These are phyloP conservation scores for Diabrotica undecimpunctata DNA, from an alignment of 1,140 invertebrate species.

Conservation along the genomic window DNA sequence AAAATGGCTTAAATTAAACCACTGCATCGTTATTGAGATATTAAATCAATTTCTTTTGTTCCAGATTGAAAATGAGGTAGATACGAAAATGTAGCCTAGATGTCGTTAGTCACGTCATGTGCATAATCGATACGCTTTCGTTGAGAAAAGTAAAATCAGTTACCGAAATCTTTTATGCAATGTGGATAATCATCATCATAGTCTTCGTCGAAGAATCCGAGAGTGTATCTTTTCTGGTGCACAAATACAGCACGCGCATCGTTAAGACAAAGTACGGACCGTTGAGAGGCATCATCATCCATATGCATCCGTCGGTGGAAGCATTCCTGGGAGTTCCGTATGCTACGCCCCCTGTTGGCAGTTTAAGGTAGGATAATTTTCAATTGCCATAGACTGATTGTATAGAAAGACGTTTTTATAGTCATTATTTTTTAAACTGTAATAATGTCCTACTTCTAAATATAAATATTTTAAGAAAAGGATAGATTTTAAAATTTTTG, in stretches of 20 bases:
- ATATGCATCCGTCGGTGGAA: slow-evolving; percentile 76
- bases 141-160: slow-evolving; percentile 34
- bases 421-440: too few relatives aligned
- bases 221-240: slow-evolving; percentile 50
- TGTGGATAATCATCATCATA: slow-evolving; percentile 47
- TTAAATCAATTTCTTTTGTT: background rate
- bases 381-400: background rate
- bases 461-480: too few relatives aligned
- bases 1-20: too few relatives aligned
- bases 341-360: slow-evolving; percentile 75
- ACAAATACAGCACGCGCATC: slow-evolving; percentile 74
- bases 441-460: too few relatives aligned
- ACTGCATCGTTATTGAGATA: too few relatives aligned
- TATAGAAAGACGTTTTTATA: too few relatives aligned
- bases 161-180: slow-evolving; percentile 30
- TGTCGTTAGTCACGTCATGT: slow-evolving; percentile 42
- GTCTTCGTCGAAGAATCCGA: slow-evolving; percentile 49
- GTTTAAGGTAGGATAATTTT: slow-evolving; percentile 51
- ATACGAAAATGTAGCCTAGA: slow-evolving; percentile 4
- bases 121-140: slow-evolving; percentile 29
- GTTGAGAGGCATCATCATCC: slow-evolving; percentile 76
- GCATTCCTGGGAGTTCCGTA: slow-evolving; percentile 95
- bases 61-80: background rate
- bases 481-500: too few relatives aligned
- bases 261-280: slow-evolving; percentile 85